Percentiles rank a stretch among this genome's conserved stretches.
phyloP scores from a whole-genome alignment of 2,113 vertebrate genomes.

The Psettodes erumei region DNA sequence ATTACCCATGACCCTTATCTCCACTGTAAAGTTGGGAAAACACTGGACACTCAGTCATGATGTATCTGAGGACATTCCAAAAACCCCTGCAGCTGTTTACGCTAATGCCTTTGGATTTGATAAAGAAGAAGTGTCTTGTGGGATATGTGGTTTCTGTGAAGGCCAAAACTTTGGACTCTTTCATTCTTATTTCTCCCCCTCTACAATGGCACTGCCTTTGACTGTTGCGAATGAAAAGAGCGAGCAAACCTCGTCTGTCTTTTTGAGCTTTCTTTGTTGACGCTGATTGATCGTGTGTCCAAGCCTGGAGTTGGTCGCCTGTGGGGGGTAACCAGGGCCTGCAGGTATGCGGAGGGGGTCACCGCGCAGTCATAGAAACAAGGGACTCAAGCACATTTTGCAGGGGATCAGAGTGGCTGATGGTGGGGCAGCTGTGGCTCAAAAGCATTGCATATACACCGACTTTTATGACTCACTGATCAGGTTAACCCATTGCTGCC shows the following conservation, averaged over 20 bases:
- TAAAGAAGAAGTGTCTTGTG: conserved; percentile 55
- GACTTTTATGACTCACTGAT: neutral
- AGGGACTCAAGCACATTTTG: conserved; percentile 13
- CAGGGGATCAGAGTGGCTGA: conserved; percentile 1
- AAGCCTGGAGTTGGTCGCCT: conserved; percentile 16
- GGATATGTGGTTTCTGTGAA: conserved; percentile 60
- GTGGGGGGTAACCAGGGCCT: conserved; percentile 29
- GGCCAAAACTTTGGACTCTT: conserved; percentile 28
- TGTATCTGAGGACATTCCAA: conserved; percentile 71
- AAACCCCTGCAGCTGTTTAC: conserved; percentile 66
- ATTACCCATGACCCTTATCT: conserved; percentile 52
- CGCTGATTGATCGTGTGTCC: conserved; percentile 39
- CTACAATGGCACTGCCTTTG: conserved; percentile 16
- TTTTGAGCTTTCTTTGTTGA: conserved; percentile 42
- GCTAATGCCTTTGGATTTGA: conserved; percentile 43
- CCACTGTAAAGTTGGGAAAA: conserved; percentile 61
- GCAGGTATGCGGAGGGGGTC: conserved; percentile 30
- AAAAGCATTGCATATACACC: neutral
- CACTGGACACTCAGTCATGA: conserved; percentile 52
- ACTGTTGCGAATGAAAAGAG: conserved; percentile 27
- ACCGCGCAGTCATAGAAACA: conserved; percentile 30
- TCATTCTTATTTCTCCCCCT: conserved; percentile 34
- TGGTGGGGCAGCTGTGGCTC: neutral
- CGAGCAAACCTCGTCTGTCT: conserved; percentile 36
- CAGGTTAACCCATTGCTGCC: neutral